Conservation (phyloP, 2,888 invertebrate genomes). For the Clepsis dumicolana region DNA sequence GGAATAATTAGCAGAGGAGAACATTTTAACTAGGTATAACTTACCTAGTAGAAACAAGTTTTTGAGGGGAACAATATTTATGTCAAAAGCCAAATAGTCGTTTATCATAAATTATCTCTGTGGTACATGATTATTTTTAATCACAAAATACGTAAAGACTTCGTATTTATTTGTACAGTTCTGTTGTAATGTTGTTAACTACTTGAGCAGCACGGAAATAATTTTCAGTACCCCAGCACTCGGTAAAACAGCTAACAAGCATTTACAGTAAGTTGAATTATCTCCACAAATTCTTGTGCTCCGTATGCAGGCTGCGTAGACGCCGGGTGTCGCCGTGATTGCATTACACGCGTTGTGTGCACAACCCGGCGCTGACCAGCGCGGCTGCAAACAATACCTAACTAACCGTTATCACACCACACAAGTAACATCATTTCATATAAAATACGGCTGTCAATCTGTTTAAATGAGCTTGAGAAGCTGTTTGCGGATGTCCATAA, state of each 20-base stretch:
- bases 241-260: constrained; percentile 4
- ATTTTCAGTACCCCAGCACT: background rate
- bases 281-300: constrained; percentile 2
- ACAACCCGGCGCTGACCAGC: constrained; percentile 74
- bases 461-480: too few relatives aligned
- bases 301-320: constrained; percentile 55
- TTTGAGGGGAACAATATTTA: too few relatives aligned
- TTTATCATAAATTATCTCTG: too few relatives aligned
- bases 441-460: constrained; percentile 30
- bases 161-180: background rate
- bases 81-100: too few relatives aligned
- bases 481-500: too few relatives aligned
- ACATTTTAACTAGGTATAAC: too few relatives aligned
- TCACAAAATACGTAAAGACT: too few relatives aligned
- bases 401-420: constrained; percentile 73
- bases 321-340: constrained; percentile 59
- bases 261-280: background rate
- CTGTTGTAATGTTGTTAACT: too few relatives aligned
- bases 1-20: background rate
- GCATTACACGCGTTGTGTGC: constrained; percentile 71
- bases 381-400: constrained; percentile 68
- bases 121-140: too few relatives aligned
- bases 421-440: constrained; percentile 29
- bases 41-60: too few relatives aligned
- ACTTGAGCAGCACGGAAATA: background rate